Conservation (phyloP, 2,797 vertebrate species). For the Knipowitschia caucasica region DNA sequence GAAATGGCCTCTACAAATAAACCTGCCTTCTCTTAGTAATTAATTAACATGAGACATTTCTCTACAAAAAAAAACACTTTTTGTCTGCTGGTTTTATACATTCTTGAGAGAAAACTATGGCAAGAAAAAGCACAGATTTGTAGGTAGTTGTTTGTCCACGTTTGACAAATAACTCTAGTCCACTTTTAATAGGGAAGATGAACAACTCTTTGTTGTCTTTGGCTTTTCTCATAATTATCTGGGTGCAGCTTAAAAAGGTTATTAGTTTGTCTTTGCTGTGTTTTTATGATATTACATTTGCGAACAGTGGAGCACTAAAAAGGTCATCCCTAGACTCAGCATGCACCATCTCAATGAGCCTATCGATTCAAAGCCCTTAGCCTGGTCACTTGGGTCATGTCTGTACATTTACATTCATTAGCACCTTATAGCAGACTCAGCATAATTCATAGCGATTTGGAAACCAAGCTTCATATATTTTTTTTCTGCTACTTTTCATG, state of each 20-base stretch:
- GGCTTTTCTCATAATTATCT: conserved; percentile 8
- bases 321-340: conserved; percentile 41
- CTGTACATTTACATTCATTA: conserved; percentile 54
- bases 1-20: neutral
- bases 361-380: conserved; percentile 43
- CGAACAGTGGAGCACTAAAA: conserved; percentile 28
- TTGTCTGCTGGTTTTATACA: neutral
- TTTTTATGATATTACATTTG: conserved; percentile 22
- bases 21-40: neutral
- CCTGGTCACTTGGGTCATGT: conserved; percentile 44
- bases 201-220: neutral
- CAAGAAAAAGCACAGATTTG: neutral
- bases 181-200: conserved; percentile 8
- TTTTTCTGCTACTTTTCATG: conserved; percentile 4
- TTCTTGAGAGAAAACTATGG: no score
- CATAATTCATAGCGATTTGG: neutral
- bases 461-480: neutral
- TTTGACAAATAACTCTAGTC: conserved; percentile 5
- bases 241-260: conserved; percentile 7
- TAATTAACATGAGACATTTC: neutral
- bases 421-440: conserved; percentile 42
- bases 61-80: neutral
- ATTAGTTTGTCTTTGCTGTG: conserved; percentile 17
- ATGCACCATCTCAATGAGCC: conserved; percentile 50
- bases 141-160: neutral